phyloP scores from a whole-genome alignment of 2,797 vertebrate genomes.

The Melanotaenia boesemani region DNA sequence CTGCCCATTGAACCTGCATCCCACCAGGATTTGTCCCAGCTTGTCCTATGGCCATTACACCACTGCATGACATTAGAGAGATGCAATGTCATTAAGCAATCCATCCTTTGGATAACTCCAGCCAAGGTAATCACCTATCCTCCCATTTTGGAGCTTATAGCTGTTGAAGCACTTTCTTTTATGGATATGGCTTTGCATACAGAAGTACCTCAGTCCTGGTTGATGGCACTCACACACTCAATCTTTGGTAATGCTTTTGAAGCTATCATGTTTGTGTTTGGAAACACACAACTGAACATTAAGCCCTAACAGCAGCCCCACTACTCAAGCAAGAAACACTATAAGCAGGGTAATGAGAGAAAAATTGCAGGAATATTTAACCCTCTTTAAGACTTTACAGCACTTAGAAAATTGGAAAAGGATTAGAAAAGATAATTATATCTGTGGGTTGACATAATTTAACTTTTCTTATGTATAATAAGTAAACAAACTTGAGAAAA shows the following conservation, averaged over 20 bases:
- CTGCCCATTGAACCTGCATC: not conserved
- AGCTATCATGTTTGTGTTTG: slow-evolving; percentile 68
- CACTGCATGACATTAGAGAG: slow-evolving; percentile 50
- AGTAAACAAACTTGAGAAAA: slow-evolving; percentile 31
- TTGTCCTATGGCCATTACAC: not conserved
- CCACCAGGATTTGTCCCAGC: not conserved
- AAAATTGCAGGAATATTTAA: slow-evolving; percentile 62
- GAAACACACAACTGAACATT: slow-evolving; percentile 63
- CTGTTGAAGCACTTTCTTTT: slow-evolving; percentile 66
- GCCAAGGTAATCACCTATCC: slow-evolving; percentile 66
- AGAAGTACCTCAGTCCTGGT: slow-evolving; percentile 51
- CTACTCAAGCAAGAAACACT: slow-evolving; percentile 53
- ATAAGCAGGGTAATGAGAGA: slow-evolving; percentile 50
- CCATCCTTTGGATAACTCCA: slow-evolving; percentile 62
- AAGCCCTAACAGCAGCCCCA: slow-evolving; percentile 44
- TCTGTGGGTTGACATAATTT: slow-evolving; percentile 27
- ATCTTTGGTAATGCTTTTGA: slow-evolving; percentile 51
- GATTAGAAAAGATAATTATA: slow-evolving; percentile 11
- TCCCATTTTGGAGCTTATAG: slow-evolving; percentile 64
- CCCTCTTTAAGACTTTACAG: slow-evolving; percentile 53
- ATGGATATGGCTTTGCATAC: slow-evolving; percentile 69
- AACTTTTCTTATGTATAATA: slow-evolving; percentile 3
- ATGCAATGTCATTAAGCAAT: slow-evolving; percentile 66
- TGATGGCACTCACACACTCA: slow-evolving; percentile 33
- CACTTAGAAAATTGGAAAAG: slow-evolving; percentile 22